Base-by-base conservation (phyloP, 1,140 invertebrate genomes). In the Littorina saxatilis region DNA sequence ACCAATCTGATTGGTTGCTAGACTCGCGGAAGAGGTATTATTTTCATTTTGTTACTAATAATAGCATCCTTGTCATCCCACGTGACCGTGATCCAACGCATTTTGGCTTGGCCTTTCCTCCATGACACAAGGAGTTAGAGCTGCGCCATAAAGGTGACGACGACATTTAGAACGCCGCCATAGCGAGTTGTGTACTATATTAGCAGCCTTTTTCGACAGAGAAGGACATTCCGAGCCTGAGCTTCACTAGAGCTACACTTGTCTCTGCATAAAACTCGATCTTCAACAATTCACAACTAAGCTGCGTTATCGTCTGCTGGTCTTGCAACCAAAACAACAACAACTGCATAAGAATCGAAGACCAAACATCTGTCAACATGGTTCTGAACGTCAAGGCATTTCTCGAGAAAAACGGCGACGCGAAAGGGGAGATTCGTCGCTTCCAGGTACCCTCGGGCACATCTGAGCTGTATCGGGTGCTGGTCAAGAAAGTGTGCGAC, bases 341-440 rank as follows among this genome's bases (percentile, higher is more conserved):
- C n/a, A n/a, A n/a, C n/a, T n/a, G n/a, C n/a, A n/a, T n/a, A n/a
- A n/a, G n/a, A n/a, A n/a, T n/a, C n/a, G n/a, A n/a, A n/a, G n/a
- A n/a, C n/a, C n/a, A 47, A 7, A n/a, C 32, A 39, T 50, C 43
- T 40, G 35, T 37, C 23, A 82, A 81, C 13, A 88, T 88, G 86
- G 88, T 85, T 52, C 63, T 90, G 63, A 87, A 84, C 39, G 85
- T 90, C 1, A 90, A 90, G 80, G 88, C 88, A 23, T 89, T 83
- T 83, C 80, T 90, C 68, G 80, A 89, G 75, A 87, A 85, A 47
- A 77, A 80, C 11, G 83, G 84, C 29, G 79, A 85, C 11, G 82
- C 66, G 35, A 85, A 86, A n/a, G 79, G 77, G 5, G 88, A 90
- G 81, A 90, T 90, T 43, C 79, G 89, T 27, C 86, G 88, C 52